These are phyloP conservation scores for Epinephelus coioides DNA, from an alignment of 2,797 vertebrate species.

Conservation along the genomic window DNA sequence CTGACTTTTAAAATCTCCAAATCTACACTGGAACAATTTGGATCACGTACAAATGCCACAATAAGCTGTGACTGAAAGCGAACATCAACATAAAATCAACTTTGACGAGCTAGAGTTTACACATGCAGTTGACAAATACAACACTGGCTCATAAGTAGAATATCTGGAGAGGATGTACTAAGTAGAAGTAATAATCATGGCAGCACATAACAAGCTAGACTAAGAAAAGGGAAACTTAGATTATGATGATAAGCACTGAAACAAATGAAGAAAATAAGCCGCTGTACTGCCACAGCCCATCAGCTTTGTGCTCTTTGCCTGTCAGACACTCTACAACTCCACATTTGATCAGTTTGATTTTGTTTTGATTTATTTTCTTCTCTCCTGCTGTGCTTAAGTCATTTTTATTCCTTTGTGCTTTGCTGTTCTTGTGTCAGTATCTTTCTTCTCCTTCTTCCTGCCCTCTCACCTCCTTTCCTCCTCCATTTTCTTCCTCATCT, in stretches of 20 bases:
- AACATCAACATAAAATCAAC: not conserved
- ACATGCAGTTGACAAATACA: not conserved
- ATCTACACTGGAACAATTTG: too few species aligned
- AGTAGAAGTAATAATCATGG: not conserved
- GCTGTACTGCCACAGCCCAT: not conserved
- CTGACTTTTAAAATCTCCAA: too few species aligned
- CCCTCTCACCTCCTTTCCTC: not conserved
- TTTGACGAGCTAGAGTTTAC: too few species aligned
- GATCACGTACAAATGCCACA: too few species aligned
- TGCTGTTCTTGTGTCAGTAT: not conserved
- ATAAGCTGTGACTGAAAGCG: too few species aligned
- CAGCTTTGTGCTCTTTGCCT: not conserved
- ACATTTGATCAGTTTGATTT: conserved; percentile 5
- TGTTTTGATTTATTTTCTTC: not conserved
- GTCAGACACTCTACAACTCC: not conserved
- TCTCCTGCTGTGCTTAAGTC: not conserved
- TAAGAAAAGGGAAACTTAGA: not conserved
- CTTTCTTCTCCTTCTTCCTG: not conserved
- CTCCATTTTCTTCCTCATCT: not conserved
- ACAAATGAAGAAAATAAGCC: not conserved
- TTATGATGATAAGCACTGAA: not conserved
- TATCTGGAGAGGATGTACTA: not conserved
- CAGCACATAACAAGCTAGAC: not conserved
- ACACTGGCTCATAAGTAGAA: not conserved
- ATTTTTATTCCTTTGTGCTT: not conserved